Percentiles rank a stretch among this genome's conserved stretches.
These are phyloP conservation scores for Podotricha telesiphe DNA, from an alignment of 2,888 invertebrate species.

Conservation along the genomic window DNA sequence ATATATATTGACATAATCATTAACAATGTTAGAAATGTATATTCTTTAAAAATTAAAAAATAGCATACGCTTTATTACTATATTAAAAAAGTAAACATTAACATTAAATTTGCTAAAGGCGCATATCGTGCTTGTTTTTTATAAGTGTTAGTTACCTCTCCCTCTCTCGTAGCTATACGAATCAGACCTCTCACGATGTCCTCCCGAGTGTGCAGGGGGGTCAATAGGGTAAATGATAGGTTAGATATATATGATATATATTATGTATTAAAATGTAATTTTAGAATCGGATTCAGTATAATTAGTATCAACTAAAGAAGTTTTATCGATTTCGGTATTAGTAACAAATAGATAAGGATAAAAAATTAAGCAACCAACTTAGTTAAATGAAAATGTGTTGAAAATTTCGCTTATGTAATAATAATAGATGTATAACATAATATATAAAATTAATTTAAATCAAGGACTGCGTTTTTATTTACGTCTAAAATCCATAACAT, in stretches of 20 bases:
- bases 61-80: too few species aligned
- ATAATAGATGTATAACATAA: not conserved
- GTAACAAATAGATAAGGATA: not conserved
- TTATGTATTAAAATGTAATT: not conserved
- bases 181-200: slow-evolving; percentile 75
- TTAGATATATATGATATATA: slow-evolving; percentile 48
- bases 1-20: too few species aligned
- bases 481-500: slow-evolving; percentile 20
- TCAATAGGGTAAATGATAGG: slow-evolving; percentile 59
- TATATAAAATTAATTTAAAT: not conserved
- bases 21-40: not conserved
- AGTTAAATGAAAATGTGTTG: slow-evolving; percentile 16
- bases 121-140: slow-evolving; percentile 1
- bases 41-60: not conserved
- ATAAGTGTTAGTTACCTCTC: slow-evolving; percentile 85
- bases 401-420: not conserved
- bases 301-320: not conserved
- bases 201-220: slow-evolving; percentile 73
- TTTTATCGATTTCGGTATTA: not conserved
- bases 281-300: not conserved
- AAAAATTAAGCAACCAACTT: not conserved
- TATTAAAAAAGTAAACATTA: not conserved
- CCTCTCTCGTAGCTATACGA: slow-evolving; percentile 88
- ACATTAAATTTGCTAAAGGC: not conserved
- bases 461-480: not conserved